Base-by-base conservation (phyloP, 1,140 invertebrate species). In the Berghia stephanieae region DNA sequence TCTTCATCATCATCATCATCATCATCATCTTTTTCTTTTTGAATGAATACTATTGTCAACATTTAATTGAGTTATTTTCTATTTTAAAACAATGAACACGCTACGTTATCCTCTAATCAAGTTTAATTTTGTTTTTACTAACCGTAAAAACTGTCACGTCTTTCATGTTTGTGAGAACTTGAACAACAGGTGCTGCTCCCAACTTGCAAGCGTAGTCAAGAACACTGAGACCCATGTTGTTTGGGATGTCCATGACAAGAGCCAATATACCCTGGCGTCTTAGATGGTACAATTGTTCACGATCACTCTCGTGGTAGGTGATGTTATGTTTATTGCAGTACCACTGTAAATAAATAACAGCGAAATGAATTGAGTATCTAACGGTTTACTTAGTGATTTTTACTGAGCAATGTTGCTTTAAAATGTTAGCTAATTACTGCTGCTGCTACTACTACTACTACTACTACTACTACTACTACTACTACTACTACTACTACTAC, bases 171-270 rank as follows among this genome's bases (percentile, higher is more conserved):
- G 46, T 40, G n/a, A 75, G 60, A 10, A 75, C 21, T 42, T 44
- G 49, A 4, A 75, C 24, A 6, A 75, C 57, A 6, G 63, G 38
- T 46, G 8, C 4, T 21, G 73, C 73, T 18, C 73, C 83, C 1
- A 82, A 68, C 73, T 82, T 80, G 43, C 80, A 85, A 10, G 82
- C 83, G 21, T 82, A 75, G 27, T 79, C 79, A 16, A 87, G 18
- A 38, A 85, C 84, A 31, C 77, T 82, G 2, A 85, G 43, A 13
- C 82, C 82, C 16, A 78, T 55, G 0, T 84, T 82, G 78, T 84
- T 86, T 49, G 75, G 57, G 13, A 80, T 75, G 36, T 83, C 75
- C 13, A 80, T 78, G 13, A 82, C 70, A 5, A 85, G 75, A 42
- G 63, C 77, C 0, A 82, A 67, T 24, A 83, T 31, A 10, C 83